Conservation (phyloP, 30 jellyfish, hydroid and myxozoan species). For the Aurelia aurita region DNA sequence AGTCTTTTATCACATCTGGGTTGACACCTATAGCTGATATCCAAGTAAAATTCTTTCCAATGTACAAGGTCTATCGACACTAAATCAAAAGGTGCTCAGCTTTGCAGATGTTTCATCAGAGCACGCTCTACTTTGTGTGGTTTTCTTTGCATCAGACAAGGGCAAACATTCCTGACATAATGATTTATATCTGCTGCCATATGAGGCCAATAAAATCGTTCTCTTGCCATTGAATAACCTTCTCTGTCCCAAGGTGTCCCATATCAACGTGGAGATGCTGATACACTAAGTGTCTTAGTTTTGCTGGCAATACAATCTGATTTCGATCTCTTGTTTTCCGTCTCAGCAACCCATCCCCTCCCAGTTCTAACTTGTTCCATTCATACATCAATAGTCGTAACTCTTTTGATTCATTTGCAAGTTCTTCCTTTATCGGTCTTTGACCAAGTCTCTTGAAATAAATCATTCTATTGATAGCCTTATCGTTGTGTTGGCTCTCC, state of each 20-base stretch:
- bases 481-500: conserved; percentile 40
- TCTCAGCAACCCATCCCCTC: conserved; percentile 39
- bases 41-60: conserved; percentile 16
- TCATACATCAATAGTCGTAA: conserved; percentile 24
- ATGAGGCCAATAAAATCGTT: conserved; percentile 64
- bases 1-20: conserved; percentile 13
- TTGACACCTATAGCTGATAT: conserved; percentile 15
- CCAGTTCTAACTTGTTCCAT: conserved; percentile 11
- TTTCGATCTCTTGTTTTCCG: conserved; percentile 30
- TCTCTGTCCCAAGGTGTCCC: conserved; percentile 55
- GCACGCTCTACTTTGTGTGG: conserved; percentile 36
- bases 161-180: conserved; percentile 48
- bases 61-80: no score
- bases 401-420: conserved; percentile 15
- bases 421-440: conserved; percentile 39
- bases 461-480: conserved; percentile 19
- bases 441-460: conserved; percentile 37
- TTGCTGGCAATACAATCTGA: conserved; percentile 45
- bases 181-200: conserved; percentile 60
- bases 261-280: conserved; percentile 50
- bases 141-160: conserved; percentile 45
- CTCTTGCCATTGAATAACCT: conserved; percentile 42
- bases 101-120: conserved; percentile 26
- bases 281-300: conserved; percentile 26
- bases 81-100: conserved; percentile 40